Percentiles rank a stretch among this genome's conserved stretches.
Conservation (phyloP, 2,888 invertebrate genomes). For the Blastobasis lacticolella region DNA sequence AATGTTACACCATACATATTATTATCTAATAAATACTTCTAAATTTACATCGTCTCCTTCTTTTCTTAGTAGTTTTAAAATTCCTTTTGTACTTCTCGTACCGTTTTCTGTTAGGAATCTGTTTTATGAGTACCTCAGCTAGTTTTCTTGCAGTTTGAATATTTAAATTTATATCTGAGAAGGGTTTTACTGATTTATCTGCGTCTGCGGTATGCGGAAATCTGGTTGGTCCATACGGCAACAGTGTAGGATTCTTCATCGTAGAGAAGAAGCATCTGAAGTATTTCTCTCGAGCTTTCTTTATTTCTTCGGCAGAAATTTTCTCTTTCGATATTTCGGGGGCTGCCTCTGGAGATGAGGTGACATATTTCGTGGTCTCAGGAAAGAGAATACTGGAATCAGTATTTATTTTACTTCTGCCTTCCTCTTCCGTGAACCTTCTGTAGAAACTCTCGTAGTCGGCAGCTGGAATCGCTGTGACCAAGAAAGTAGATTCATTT, state of each 20-base stretch:
- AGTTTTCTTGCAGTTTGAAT: background rate
- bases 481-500: conserved; percentile 48
- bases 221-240: too few relatives aligned
- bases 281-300: conserved; percentile 47
- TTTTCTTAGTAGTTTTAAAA: too few relatives aligned
- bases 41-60: too few relatives aligned
- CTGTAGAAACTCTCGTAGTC: conserved; percentile 22
- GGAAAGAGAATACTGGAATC: background rate
- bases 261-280: conserved; percentile 37
- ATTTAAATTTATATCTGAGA: background rate
- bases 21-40: too few relatives aligned
- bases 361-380: conserved; percentile 8
- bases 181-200: too few relatives aligned
- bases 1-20: too few relatives aligned
- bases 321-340: conserved; percentile 19
- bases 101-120: background rate
- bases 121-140: background rate
- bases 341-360: conserved; percentile 8
- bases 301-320: conserved; percentile 34
- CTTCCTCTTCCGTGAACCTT: conserved; percentile 1
- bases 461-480: conserved; percentile 41
- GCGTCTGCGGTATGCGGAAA: too few relatives aligned
- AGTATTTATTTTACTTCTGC: conserved; percentile 9
- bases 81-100: too few relatives aligned
- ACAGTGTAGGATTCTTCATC: conserved; percentile 20